Percentiles rank a stretch among this genome's conserved stretches.
These are phyloP conservation scores for Callopanchax toddi DNA, from an alignment of 2,113 vertebrate genomes.

Conservation along the genomic window DNA sequence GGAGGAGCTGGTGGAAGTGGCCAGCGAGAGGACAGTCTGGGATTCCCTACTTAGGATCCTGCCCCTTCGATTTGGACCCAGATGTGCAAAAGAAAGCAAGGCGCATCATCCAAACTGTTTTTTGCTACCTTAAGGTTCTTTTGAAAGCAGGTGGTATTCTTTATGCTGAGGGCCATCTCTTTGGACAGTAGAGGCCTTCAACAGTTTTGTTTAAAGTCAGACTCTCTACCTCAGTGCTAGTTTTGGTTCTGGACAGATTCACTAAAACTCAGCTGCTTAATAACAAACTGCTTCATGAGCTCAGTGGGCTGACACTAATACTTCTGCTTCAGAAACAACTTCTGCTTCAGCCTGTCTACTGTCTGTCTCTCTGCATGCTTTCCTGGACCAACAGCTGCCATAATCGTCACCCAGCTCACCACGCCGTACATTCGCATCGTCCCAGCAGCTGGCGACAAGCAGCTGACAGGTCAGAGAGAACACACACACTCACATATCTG, in stretches of 20 bases:
- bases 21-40: no score
- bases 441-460: conserved; percentile 94
- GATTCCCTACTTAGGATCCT: no score
- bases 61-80: no score
- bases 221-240: no score
- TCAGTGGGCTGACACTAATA: conserved; percentile 43
- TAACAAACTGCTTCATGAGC: neutral
- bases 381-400: conserved; percentile 87
- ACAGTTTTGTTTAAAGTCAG: no score
- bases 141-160: no score
- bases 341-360: conserved; percentile 43
- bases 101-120: no score
- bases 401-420: conserved; percentile 99
- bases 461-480: conserved; percentile 93
- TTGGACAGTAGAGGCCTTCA: no score
- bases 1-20: no score
- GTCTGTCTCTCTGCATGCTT: conserved; percentile 53
- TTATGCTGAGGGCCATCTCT: no score
- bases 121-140: no score
- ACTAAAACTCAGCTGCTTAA: neutral
- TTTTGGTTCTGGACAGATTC: neutral
- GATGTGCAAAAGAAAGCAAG: no score
- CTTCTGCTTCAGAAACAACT: conserved; percentile 32
- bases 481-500: conserved; percentile 7
- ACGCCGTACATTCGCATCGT: conserved; percentile 96